A percentile compares a stretch with the other conserved stretches of the same genome.
Conservation (phyloP, 2,888 invertebrate species). For the Eilema caniola region DNA sequence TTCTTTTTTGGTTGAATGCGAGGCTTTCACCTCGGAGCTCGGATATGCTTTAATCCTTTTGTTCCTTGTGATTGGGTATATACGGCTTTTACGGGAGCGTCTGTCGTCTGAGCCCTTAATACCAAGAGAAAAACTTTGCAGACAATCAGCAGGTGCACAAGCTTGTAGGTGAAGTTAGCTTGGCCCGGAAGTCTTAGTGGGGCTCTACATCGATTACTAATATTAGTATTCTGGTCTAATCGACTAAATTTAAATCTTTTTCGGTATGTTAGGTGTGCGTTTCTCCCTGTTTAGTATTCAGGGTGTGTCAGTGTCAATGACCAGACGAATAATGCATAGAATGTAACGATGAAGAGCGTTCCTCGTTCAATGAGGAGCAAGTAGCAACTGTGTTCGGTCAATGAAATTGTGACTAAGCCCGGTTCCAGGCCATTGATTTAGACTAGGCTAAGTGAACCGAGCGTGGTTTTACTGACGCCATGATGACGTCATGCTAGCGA, state of each 20-base stretch:
- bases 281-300: not conserved
- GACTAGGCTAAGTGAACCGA: not conserved
- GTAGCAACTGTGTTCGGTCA: not conserved
- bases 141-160: not conserved
- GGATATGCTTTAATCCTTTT: not conserved
- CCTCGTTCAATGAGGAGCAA: not conserved
- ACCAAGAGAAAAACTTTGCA: not conserved
- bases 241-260: not conserved
- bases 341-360: not conserved
- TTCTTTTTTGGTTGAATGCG: not conserved
- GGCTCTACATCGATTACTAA: not conserved
- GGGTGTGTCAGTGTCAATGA: not conserved
- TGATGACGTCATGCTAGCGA: not conserved
- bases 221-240: not conserved
- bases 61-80: not conserved
- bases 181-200: not conserved
- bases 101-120: not conserved
- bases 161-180: not conserved
- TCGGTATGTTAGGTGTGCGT: not conserved
- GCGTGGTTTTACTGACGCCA: not conserved
- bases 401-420: too few relatives aligned
- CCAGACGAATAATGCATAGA: not conserved
- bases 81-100: not conserved
- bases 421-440: not conserved
- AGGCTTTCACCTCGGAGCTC: not conserved